Evolutionary conservation across 2,113 vertebrate species (phyloP), one percentile per base, ranked within the genome.

Genomic region (Grantiella picta): DNA sequence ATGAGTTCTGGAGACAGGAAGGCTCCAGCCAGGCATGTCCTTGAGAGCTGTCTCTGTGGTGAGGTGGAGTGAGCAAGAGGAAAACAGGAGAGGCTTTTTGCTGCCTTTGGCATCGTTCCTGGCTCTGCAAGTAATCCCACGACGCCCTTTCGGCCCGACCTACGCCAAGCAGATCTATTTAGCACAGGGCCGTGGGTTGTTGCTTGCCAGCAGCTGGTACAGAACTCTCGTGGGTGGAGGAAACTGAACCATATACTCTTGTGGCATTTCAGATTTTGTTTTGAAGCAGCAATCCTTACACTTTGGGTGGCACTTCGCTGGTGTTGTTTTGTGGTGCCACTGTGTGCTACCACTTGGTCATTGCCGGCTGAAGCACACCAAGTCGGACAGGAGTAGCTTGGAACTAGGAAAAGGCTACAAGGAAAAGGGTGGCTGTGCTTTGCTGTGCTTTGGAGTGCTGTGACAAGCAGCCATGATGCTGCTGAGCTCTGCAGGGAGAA

Each of bases 31-130:
- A 18, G 57, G 36, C 60, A 5, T 0, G 1, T 83, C 72, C 66
- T 73, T 80, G 44, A 73, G 68, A 70, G 31, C 82, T 19, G 11
- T 7, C 60, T 61, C 20, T 47, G 12, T 77, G 66, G 31, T 2
- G 8, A 65, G 56, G 63, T 12, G 1, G 73, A 77, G 47, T 28
- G 59, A 85, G 44, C 54, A 50, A 45, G 53, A 52, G 60, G 42
- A 76, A 75, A 86, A 50, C 45, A 90, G 44, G 56, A 84, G 29
- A 91, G 64, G 78, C 45, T 82, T 90, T 86, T 66, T 75, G 31
- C 40, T 82, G 69, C 79, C 76, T 73, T 95, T 95, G 95, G 91
- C 91, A 82, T 63, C 6, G 0, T 95, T 94, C 91, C 91, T 89
- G 59, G 44, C 45, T 73, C 75, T 80, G 82, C 70, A 47, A 50